Evolutionary conservation across 2,113 vertebrate species (phyloP), one percentile per base, ranked within the genome.

Genomic region (Rhea pennata): DNA sequence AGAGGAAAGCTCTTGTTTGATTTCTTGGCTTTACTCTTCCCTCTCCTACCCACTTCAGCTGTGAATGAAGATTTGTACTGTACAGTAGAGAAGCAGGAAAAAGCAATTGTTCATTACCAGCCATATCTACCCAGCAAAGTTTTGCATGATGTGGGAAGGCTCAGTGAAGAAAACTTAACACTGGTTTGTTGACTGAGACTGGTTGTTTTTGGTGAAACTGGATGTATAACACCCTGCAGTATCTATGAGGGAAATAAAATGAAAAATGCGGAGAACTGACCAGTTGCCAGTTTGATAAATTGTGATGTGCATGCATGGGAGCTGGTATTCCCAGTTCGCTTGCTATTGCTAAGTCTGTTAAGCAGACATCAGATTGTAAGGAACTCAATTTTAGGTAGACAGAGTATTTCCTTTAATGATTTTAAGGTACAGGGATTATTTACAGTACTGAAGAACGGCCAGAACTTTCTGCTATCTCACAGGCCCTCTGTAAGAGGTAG

Each of bases 361-460:
- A 58, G 29, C 53, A 82, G 80, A n/a, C 19, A 56, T 80, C 24
- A 40, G 27, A 8, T 51, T 76, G 54, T 58, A 88, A 15, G 62
- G 44, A 84, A 69, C 70, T 87, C 53, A 61, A 4, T 92, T 42
- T 69, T 23, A 84, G 81, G 69, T 8, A 31, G 64, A 80, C 84
- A 96, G 90, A 87, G 26, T 36, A 88, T 29, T 40, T 82, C 8
- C n/a, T 88, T 71, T 91, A 91, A 80, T 93, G 90, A 70, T 95
- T 91, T 81, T 94, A 91, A 96, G 95, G 77, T 93, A 73, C 74
- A 84, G 56, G 21, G 39, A 23, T 79, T 82, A 46, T 67, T 92
- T 82, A 42, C 48, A 31, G 26, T 59, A 39, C 42, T 48, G 42
- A 79, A 66, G 27, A 83, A 51, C 33, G 31, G 39, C 46, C 78